Conservation (phyloP, 2,113 vertebrate species). For the Vombatus ursinus region DNA sequence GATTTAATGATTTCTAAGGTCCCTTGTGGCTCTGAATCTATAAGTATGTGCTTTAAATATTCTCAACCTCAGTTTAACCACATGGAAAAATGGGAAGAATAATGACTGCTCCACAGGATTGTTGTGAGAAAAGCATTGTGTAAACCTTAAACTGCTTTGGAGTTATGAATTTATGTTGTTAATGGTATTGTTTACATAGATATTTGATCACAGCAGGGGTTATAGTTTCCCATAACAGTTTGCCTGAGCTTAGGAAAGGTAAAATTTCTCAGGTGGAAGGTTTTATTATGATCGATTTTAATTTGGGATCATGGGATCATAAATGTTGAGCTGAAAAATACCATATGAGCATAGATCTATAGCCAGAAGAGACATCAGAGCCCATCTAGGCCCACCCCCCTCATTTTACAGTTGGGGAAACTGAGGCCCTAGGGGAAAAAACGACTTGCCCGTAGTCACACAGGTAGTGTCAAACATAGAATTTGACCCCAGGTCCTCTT, state of each 20-base stretch:
- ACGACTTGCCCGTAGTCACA: too few relatives aligned
- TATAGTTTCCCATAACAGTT: not conserved
- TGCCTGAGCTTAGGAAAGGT: not conserved
- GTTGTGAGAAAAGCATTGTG: not conserved
- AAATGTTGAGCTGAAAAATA: not conserved
- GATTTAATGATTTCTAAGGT: not conserved
- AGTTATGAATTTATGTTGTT: not conserved
- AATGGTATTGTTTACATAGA: not conserved
- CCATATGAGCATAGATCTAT: not conserved
- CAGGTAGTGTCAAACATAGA: too few relatives aligned
- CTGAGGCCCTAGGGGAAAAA: too few relatives aligned
- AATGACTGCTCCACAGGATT: not conserved
- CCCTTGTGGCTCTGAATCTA: not conserved
- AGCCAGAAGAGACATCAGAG: not conserved
- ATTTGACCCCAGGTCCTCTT: not conserved
- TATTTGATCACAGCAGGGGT: not conserved
- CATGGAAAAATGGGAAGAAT: not conserved
- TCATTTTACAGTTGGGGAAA: too few relatives aligned
- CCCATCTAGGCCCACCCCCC: not conserved
- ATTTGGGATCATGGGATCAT: not conserved
- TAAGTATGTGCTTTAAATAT: not conserved
- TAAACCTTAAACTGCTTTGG: not conserved
- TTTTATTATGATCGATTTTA: not conserved
- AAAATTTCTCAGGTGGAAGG: not conserved
- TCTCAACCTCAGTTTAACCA: not conserved